Percentiles rank a stretch among this genome's conserved stretches.
Conservation (phyloP, 2,797 vertebrate species). For the Xerus rutilus region DNA sequence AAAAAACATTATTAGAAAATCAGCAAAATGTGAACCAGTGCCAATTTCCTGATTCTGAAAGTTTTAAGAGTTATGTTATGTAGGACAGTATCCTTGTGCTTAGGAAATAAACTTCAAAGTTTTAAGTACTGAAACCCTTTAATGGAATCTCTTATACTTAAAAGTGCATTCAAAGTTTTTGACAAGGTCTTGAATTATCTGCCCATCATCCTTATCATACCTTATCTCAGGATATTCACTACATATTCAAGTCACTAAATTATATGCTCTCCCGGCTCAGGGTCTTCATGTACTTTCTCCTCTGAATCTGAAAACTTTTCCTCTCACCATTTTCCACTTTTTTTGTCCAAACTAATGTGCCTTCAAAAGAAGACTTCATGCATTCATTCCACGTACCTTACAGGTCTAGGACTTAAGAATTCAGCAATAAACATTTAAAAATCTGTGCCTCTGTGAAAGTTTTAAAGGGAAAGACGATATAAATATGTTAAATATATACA, state of each 20-base stretch:
- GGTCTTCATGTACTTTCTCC: not conserved
- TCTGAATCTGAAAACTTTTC: not conserved
- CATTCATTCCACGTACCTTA: not conserved
- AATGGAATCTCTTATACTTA: not conserved
- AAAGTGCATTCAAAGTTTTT: not conserved
- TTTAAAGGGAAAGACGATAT: not conserved
- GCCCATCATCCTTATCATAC: not conserved
- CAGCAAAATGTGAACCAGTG: not conserved
- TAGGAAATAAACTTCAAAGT: constrained; percentile 29
- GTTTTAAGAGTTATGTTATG: not conserved
- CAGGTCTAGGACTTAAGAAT: not conserved
- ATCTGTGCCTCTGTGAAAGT: not conserved
- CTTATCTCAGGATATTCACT: constrained; percentile 18
- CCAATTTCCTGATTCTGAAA: constrained; percentile 43
- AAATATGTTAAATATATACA: not conserved
- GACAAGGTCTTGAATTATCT: not conserved
- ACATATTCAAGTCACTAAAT: not conserved
- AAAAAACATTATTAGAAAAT: not conserved
- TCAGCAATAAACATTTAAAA: constrained; percentile 17
- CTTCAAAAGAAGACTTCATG: not conserved
- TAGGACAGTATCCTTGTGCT: not conserved
- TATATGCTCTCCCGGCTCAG: not conserved
- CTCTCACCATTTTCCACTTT: not conserved
- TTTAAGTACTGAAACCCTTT: not conserved
- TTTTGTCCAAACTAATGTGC: not conserved